These are phyloP conservation scores for Cossypha niveicapilla DNA, from an alignment of 2,797 vertebrate species.

Conservation along the genomic window DNA sequence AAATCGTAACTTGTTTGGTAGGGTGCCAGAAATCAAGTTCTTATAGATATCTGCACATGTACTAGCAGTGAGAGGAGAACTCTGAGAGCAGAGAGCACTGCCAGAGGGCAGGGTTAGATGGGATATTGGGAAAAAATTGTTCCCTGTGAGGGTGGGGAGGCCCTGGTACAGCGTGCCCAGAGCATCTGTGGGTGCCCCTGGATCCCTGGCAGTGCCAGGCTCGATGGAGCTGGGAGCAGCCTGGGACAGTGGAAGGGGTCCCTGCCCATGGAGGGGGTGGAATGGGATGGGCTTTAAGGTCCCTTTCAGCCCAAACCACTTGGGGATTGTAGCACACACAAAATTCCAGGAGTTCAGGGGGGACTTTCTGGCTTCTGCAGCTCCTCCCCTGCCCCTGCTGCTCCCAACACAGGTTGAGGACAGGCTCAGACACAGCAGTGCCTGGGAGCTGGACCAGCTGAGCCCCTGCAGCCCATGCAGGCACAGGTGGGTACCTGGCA, in stretches of 20 bases:
- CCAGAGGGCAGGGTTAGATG: background rate
- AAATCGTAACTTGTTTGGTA: background rate
- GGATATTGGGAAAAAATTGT: background rate
- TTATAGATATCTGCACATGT: background rate
- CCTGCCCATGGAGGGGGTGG: background rate
- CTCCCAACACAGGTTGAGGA: background rate
- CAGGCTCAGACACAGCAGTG: background rate
- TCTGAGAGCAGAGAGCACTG: background rate
- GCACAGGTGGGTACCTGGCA: background rate
- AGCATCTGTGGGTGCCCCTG: background rate
- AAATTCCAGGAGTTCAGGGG: background rate
- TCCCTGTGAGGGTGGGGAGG: fast-evolving
- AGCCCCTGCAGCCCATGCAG: background rate
- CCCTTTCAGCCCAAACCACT: background rate
- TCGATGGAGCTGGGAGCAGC: fast-evolving
- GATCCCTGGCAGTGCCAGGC: background rate
- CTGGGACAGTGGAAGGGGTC: background rate
- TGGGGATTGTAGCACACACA: background rate
- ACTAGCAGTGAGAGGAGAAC: background rate
- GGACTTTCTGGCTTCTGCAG: background rate
- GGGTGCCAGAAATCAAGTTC: background rate
- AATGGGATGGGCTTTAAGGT: background rate
- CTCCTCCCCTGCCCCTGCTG: background rate
- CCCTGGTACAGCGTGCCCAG: background rate
- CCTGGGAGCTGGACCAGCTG: background rate